Evolutionary conservation across 2,113 vertebrate species (phyloP).

Genomic region (Pampusana beccarii): DNA sequence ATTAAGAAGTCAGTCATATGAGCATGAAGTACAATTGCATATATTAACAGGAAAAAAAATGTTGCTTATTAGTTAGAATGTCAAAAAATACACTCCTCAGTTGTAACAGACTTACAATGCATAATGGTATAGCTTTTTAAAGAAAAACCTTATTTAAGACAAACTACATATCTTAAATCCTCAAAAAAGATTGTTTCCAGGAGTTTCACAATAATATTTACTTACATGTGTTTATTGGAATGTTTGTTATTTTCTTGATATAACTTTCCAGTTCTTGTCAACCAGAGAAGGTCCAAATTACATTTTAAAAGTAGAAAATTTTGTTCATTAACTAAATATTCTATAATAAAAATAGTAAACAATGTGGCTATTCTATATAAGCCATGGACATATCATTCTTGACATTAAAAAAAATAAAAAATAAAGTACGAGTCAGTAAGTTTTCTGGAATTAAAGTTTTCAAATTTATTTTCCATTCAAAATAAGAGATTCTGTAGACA

Average conservation of each 20-base stretch:
- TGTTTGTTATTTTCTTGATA: background rate
- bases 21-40: background rate
- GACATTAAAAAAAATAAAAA: background rate
- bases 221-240: background rate
- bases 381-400: background rate
- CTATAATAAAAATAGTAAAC: background rate
- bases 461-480: background rate
- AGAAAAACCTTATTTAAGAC: background rate
- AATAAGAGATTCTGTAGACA: background rate
- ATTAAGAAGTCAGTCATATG: background rate
- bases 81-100: background rate
- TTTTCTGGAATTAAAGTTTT: background rate
- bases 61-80: background rate
- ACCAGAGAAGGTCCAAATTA: background rate
- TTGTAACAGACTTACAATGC: background rate
- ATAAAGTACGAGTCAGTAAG: background rate
- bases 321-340: background rate
- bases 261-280: background rate
- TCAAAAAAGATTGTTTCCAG: background rate
- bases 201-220: background rate
- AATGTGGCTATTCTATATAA: background rate
- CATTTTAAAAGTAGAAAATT: background rate
- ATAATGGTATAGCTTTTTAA: background rate
- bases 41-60: background rate
- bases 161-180: background rate